A percentile compares a stretch with the other conserved stretches of the same genome.
Conservation (phyloP, 2,888 invertebrate species). For the Drosophila hamatofila region DNA sequence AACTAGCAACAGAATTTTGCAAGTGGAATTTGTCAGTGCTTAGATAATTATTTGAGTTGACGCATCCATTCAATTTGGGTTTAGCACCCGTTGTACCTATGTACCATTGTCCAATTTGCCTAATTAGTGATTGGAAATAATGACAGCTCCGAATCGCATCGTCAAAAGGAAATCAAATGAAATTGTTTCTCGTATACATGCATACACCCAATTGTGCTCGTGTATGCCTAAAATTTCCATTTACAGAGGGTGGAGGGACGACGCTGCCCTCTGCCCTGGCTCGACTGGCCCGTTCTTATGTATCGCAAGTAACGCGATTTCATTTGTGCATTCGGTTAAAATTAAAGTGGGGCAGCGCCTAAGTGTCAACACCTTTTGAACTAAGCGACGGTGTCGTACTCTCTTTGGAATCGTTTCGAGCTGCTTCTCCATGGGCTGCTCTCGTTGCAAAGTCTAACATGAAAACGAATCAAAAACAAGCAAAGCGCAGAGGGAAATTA, state of each 20-base stretch:
- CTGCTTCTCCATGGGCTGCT: constrained; percentile 29
- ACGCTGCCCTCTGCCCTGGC: neutral
- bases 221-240: neutral
- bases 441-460: constrained; percentile 59
- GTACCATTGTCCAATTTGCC: constrained; percentile 52
- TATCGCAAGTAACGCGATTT: constrained; percentile 53
- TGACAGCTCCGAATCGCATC: neutral
- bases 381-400: constrained; percentile 40
- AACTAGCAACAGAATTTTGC: neutral
- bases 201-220: too few relatives aligned
- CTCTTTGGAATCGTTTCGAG: constrained; percentile 41
- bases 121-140: constrained; percentile 50
- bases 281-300: constrained; percentile 2
- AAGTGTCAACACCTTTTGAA: constrained; percentile 72
- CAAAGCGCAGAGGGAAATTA: constrained; percentile 76
- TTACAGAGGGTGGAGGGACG: constrained; percentile 4
- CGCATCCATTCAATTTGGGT: constrained; percentile 21
- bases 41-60: constrained; percentile 26
- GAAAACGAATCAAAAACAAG: constrained; percentile 81
- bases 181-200: constrained; percentile 21
- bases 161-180: constrained; percentile 14
- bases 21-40: constrained; percentile 12
- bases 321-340: constrained; percentile 66
- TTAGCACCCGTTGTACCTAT: constrained; percentile 22
- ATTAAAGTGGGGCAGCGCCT: constrained; percentile 76